A percentile compares a stretch with the other conserved stretches of the same genome.
These are phyloP conservation scores for Drosophila mayaguana DNA, from an alignment of 2,888 invertebrate genomes.

Conservation along the genomic window DNA sequence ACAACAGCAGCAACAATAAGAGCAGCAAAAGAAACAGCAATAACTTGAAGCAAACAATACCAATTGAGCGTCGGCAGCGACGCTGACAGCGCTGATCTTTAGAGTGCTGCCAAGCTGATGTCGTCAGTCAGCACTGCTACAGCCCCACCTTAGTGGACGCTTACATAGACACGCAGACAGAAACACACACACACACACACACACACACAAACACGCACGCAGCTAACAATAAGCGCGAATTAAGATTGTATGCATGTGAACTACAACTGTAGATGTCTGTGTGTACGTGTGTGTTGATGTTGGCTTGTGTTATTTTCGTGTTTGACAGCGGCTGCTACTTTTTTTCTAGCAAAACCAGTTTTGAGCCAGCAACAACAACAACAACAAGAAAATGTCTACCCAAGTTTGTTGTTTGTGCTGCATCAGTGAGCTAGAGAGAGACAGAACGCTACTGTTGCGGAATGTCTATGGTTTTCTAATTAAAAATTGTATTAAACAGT, in stretches of 20 bases:
- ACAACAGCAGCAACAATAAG: slow-evolving; percentile 9
- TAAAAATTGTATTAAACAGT: slow-evolving; percentile 11
- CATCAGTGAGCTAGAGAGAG: slow-evolving; percentile 11
- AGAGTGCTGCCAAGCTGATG: slow-evolving; percentile 45
- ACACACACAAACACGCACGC: slow-evolving; percentile 12
- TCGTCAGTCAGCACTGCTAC: slow-evolving; percentile 44
- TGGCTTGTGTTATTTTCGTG: slow-evolving; percentile 48
- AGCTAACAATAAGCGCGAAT: slow-evolving; percentile 52
- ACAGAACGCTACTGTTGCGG: slow-evolving; percentile 19
- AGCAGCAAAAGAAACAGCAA: background rate
- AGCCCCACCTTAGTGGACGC: slow-evolving; percentile 68
- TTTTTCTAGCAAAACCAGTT: slow-evolving; percentile 65
- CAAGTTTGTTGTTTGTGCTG: slow-evolving; percentile 28
- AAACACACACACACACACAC: slow-evolving; percentile 12
- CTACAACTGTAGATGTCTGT: slow-evolving; percentile 43
- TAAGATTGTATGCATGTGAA: slow-evolving; percentile 36
- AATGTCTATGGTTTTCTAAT: slow-evolving; percentile 42
- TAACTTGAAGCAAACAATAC: slow-evolving; percentile 20
- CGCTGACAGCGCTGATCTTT: slow-evolving; percentile 57
- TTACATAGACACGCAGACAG: slow-evolving; percentile 16
- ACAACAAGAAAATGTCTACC: slow-evolving; percentile 49
- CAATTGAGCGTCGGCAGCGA: slow-evolving; percentile 38
- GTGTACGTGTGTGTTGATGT: slow-evolving; percentile 22
- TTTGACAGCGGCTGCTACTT: slow-evolving; percentile 53
- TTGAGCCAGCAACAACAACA: slow-evolving; percentile 47